These are phyloP conservation scores for Empis livida DNA, from an alignment of 2,888 invertebrate genomes.

Conservation along the genomic window DNA sequence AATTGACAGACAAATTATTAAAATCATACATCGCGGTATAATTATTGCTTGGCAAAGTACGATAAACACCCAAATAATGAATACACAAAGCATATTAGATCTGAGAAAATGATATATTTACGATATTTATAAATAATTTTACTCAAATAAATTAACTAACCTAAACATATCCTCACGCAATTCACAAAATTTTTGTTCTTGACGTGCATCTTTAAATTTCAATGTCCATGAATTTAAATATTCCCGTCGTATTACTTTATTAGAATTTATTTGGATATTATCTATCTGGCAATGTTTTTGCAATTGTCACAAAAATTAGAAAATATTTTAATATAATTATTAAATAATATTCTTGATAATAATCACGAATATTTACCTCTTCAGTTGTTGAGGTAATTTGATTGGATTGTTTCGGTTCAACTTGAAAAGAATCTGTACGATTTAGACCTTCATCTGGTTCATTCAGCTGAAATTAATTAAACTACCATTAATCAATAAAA, in stretches of 20 bases:
- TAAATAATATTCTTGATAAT: too few species aligned
- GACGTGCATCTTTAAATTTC: conserved; percentile 65
- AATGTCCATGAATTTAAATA: conserved; percentile 81
- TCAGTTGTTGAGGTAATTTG: conserved; percentile 31
- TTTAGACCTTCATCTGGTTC: conserved; percentile 29
- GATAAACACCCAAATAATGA: conserved; percentile 82
- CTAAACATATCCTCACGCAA: conserved; percentile 87
- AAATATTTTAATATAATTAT: too few species aligned
- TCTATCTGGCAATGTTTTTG: conserved; percentile 46
- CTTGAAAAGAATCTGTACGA: conserved; percentile 28
- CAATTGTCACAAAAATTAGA: too few species aligned
- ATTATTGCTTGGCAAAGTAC: conserved; percentile 64
- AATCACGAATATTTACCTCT: conserved; percentile 21
- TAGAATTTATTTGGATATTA: conserved; percentile 78
- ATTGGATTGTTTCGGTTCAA: conserved; percentile 25
- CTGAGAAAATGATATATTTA: conserved; percentile 14
- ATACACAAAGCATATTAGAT: conserved; percentile 86
- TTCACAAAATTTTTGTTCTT: conserved; percentile 77
- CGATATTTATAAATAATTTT: conserved; percentile 5
- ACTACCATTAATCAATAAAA: background rate
- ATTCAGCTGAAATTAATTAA: conserved; percentile 22
- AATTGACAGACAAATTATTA: conserved; percentile 47
- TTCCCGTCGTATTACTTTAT: conserved; percentile 72
- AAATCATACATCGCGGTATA: conserved; percentile 48
- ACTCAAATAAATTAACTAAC: conserved; percentile 18